Evolutionary conservation across 2,113 vertebrate species (phyloP), one percentile per base, ranked within the genome.

Genomic region (Physeter macrocephalus): DNA sequence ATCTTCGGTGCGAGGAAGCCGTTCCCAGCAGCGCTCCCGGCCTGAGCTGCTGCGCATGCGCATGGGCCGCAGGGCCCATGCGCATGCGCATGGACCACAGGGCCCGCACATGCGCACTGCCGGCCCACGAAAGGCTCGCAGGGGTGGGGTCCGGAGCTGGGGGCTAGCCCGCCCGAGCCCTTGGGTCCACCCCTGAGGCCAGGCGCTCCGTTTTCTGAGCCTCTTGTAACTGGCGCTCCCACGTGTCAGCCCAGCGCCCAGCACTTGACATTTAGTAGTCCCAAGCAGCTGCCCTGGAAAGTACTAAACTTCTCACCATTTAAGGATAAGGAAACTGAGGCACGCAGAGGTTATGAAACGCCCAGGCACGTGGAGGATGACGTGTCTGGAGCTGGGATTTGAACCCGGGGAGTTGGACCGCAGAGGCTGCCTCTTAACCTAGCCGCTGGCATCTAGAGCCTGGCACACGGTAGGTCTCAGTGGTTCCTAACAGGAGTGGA

Each of bases 1-100:
- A 36, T 3, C 78, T 34, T 80, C 20, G 1, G 61, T 4, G 69
- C 3, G 2, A 1, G 1, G 59, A 64, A 0, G 2, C 17, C 1
- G 15, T 15, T 69, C 81, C 86, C 39, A 20, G 78, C 49, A 5
- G 17, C 21, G 43, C 14, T 15, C 66, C 54, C 6, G 8, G 31
- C 2, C 0, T 17, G 46, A 20, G 20, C 59, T 10, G 39, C 1
- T 5, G 11, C 0, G 0, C 5, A 1, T 14, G n/a, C 5, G 31
- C 3, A 1, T 23, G 34, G 23, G n/a, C 31, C 14, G 3, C 43
- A 11, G 59, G 89, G 8, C 21, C 12, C 1, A n/a, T n/a, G 0
- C 2, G 6, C 9, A 0, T 1, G 12, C 4, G 3, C 8, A 1
- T 23, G 34, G 23, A 41, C 31, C 14, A 2, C 43, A 11, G 59